Evolutionary conservation across 2,113 vertebrate genomes (phyloP), one percentile per base, ranked within the genome.

Genomic region (Danionella cerebrum): DNA sequence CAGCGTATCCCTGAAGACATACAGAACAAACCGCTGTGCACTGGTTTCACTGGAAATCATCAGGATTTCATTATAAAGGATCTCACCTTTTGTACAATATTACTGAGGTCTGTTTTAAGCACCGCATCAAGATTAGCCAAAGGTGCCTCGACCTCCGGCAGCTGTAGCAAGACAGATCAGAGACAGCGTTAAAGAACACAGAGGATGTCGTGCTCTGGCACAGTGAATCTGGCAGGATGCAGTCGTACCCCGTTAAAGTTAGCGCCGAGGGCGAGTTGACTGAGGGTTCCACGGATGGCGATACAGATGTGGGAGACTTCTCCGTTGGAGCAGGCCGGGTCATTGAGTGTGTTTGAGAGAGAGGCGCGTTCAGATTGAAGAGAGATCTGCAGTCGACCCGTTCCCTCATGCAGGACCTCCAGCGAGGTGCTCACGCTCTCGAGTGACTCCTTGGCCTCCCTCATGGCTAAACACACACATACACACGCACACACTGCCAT

Each of bases 31-130:
- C 25, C n/a, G n/a, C 9, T 5, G 39, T 60, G 25, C 42, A 45
- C 7, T 18, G 5, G 22, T 7, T 8, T 18, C 3, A 31, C 10
- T 7, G 16, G 27, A 45, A 16, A 31, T 21, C 31, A 60, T 2
- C 1, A 11, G 2, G 10, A 5, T 29, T 14, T 45, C 19, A 19
- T n/a, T 24, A n/a, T 29, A 16, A 1, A 39, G 4, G 10, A 31
- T 45, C 58, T 21, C 24, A 96, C 96, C 93, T 91, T 85, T 76
- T 94, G 87, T 39, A 94, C 84, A 19, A 94, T 84, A 72, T 85
- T 85, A 59, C 89, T 90, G 74, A 98, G 90, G 76, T 97, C 87
- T 41, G 79, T 93, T 78, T 60, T 90, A 76, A 94, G 87, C 60
- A 97, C 78, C 0, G 80, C 70, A 0, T 92, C 86, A 58, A 98